phyloP scores from a whole-genome alignment of 2,113 vertebrate genomes.

The Donacobius atricapilla region DNA sequence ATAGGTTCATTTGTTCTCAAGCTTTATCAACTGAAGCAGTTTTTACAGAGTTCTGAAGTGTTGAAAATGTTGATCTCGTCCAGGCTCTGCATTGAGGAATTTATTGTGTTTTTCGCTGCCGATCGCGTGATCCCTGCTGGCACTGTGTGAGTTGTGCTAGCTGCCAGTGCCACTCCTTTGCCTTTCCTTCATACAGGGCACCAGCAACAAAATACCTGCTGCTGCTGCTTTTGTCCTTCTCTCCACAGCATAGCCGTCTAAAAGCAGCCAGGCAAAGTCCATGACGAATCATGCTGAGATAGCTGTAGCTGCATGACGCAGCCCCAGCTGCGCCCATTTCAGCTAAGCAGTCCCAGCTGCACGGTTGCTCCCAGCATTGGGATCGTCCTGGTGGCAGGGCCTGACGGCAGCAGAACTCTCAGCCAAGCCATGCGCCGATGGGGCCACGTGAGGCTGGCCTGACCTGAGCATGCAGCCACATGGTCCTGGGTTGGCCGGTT shows the following conservation, averaged over 20 bases:
- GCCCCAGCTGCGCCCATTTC: background rate
- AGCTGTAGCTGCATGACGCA: rapidly evolving
- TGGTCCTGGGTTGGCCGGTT: rapidly evolving
- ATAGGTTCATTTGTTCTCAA: background rate
- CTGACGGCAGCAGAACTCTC: background rate
- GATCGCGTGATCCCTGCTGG: background rate
- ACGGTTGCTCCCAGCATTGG: background rate
- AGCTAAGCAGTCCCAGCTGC: background rate
- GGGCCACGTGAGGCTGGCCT: rapidly evolving
- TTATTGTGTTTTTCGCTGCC: background rate
- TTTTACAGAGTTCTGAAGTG: background rate
- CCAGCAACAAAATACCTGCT: background rate
- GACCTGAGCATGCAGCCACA: rapidly evolving
- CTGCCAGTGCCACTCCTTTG: background rate
- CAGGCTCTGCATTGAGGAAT: background rate
- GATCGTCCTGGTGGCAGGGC: background rate
- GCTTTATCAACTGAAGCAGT: background rate
- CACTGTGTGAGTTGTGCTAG: background rate
- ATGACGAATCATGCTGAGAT: background rate
- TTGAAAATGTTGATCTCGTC: background rate
- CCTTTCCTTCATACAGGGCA: background rate
- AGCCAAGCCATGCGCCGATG: rapidly evolving
- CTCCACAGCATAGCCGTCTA: background rate
- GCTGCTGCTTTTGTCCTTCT: background rate
- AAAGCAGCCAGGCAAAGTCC: background rate